A percentile compares a stretch with the other conserved stretches of the same genome.
phyloP scores from a whole-genome alignment of 2,888 invertebrate species.

The Leptopterna dolabrata region DNA sequence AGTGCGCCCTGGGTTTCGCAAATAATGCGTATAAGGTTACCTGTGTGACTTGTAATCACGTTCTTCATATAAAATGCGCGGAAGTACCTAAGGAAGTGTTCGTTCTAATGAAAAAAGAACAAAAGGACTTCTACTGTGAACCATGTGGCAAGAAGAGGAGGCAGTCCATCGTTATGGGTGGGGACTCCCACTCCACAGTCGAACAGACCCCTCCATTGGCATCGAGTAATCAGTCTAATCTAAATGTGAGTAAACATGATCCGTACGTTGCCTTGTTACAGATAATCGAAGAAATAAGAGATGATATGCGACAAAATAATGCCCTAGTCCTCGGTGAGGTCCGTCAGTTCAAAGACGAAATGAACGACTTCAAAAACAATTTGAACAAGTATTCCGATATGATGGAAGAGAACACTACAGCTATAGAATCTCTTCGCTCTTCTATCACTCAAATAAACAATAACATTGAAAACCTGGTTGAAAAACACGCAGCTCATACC shows the following conservation, averaged over 20 bases:
- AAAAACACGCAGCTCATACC: not conserved
- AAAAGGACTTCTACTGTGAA: not conserved
- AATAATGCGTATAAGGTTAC: not conserved
- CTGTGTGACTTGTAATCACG: not conserved
- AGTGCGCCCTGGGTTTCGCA: not conserved
- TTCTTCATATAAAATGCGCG: not conserved
- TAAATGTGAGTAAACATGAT: not conserved
- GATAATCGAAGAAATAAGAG: not conserved
- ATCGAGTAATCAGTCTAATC: not conserved
- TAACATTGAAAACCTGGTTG: not conserved
- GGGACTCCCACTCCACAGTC: not conserved
- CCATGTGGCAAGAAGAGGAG: too few relatives aligned
- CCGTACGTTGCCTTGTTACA: not conserved
- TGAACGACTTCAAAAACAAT: not conserved
- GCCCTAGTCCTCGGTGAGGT: not conserved
- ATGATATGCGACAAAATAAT: not conserved
- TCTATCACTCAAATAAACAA: not conserved
- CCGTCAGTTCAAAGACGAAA: not conserved
- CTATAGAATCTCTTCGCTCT: not conserved
- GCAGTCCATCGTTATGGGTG: not conserved
- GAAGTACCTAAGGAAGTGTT: not conserved
- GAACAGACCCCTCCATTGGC: not conserved
- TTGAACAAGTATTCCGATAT: not conserved
- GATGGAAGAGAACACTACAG: not conserved
- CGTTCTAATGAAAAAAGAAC: not conserved